Evolutionary conservation across 2,113 vertebrate genomes (phyloP), one percentile per base, ranked within the genome.

Genomic region (Hemicordylus capensis): DNA sequence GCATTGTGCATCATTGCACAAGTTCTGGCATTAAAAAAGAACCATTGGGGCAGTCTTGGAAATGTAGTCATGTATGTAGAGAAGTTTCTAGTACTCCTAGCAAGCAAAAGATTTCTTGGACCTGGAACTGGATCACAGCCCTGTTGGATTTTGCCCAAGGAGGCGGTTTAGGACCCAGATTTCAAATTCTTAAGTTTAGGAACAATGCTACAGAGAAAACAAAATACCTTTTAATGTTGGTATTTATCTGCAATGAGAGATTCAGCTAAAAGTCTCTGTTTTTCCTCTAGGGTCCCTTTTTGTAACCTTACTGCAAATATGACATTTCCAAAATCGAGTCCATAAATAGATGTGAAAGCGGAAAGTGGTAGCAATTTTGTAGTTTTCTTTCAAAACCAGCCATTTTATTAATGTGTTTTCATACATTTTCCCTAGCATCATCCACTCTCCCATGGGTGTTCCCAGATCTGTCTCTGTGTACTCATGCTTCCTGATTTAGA

Each of bases 401-500:
- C n/a, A 51, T 79, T 85, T 70, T 72, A 72, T 85, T 85, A 63
- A 85, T 85, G 84, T 79, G 77, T 85, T 73, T 80, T 28, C 4
- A 10, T 59, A 20, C 37, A 2, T 70, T 59, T 76, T 48, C 42
- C 51, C 31, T 69, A 20, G 6, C 19, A 1, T 63, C 63, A 67
- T 84, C 26, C 7, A 31, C 34, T 84, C 44, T 9, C 26, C 48
- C 46, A 11, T 31, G 67, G 28, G 19, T n/a, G 28, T 42, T 59
- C 12, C 63, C 63, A 34, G 20, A 31, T 15, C 28, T n/a, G 26
- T 59, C 58, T 72, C 73, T 9, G 34, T 14, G 19, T 10, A 4
- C 37, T 54, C 17, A 12, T 37, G 48, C 6, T 51, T 51, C 48
- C 48, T 51, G 48, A 51, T 54, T 54, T 54, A 17, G 17, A 54